Evolutionary conservation across 1,140 invertebrate genomes (phyloP).

Genomic region (Campodea augens): DNA sequence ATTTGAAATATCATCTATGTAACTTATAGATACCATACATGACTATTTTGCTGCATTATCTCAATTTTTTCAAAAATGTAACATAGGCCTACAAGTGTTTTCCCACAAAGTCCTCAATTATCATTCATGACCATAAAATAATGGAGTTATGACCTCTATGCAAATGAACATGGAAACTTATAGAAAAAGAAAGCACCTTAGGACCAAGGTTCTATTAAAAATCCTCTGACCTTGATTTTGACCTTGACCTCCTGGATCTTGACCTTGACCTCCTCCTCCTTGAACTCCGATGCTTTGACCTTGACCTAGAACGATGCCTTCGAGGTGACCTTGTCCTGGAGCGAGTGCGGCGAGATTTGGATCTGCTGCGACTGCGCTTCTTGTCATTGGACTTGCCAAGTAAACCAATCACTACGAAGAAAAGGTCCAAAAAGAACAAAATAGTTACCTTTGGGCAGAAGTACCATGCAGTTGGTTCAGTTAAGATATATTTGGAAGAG

Average conservation of each 20-base stretch:
- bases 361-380: conserved; percentile 23
- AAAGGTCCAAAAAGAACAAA: conserved; percentile 3
- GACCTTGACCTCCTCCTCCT: conserved; percentile 31
- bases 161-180: too few relatives aligned
- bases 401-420: conserved; percentile 45
- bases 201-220: too few relatives aligned
- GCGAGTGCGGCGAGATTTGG: conserved; percentile 18
- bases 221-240: conserved; percentile 21
- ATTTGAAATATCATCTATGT: too few relatives aligned
- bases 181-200: too few relatives aligned
- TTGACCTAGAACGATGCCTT: conserved; percentile 22
- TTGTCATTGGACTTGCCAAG: conserved; percentile 62
- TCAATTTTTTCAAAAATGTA: too few relatives aligned
- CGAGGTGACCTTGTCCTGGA: conserved; percentile 22
- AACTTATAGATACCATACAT: too few relatives aligned
- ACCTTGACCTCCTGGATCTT: conserved; percentile 25
- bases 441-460: background rate
- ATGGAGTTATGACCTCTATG: too few relatives aligned
- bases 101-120: too few relatives aligned
- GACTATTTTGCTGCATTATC: too few relatives aligned
- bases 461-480: background rate
- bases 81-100: too few relatives aligned
- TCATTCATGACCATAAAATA: too few relatives aligned
- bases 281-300: conserved; percentile 24
- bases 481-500: background rate